These are phyloP conservation scores for Eupithecia exiguata DNA, from an alignment of 2,888 invertebrate genomes.

Conservation along the genomic window DNA sequence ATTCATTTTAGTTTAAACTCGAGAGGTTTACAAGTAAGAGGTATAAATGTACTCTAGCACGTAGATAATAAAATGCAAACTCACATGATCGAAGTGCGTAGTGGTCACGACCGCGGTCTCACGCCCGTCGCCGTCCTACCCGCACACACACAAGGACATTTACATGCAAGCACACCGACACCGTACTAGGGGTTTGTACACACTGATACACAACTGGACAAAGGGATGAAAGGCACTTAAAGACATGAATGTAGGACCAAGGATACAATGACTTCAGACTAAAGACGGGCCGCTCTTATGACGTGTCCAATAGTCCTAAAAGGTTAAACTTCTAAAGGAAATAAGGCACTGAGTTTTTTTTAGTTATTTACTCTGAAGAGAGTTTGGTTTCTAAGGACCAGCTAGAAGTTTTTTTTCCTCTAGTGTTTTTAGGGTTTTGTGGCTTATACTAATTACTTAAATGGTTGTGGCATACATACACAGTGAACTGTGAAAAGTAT, in stretches of 20 bases:
- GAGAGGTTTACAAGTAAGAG: background rate
- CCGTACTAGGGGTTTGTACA: slow-evolving; percentile 53
- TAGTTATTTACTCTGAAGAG: background rate
- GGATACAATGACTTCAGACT: background rate
- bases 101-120: slow-evolving; percentile 74
- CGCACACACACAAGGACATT: slow-evolving; percentile 67
- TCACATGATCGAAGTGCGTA: slow-evolving; percentile 78
- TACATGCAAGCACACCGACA: slow-evolving; percentile 78
- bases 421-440: background rate
- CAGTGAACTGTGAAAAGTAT: no score
- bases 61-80: slow-evolving; percentile 48
- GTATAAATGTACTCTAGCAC: slow-evolving; percentile 1
- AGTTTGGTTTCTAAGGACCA: background rate
- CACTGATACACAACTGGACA: slow-evolving; percentile 56
- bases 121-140: slow-evolving; percentile 78
- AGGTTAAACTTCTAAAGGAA: no score
- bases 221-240: slow-evolving; percentile 27
- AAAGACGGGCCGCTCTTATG: no score
- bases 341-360: no score
- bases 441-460: no score
- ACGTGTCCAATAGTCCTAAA: no score
- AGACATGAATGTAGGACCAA: background rate
- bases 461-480: no score
- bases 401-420: background rate
- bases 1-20: background rate